Evolutionary conservation across 1,140 invertebrate genomes (phyloP), one percentile per base, ranked within the genome.

Genomic region (Drosophila eugracilis): DNA sequence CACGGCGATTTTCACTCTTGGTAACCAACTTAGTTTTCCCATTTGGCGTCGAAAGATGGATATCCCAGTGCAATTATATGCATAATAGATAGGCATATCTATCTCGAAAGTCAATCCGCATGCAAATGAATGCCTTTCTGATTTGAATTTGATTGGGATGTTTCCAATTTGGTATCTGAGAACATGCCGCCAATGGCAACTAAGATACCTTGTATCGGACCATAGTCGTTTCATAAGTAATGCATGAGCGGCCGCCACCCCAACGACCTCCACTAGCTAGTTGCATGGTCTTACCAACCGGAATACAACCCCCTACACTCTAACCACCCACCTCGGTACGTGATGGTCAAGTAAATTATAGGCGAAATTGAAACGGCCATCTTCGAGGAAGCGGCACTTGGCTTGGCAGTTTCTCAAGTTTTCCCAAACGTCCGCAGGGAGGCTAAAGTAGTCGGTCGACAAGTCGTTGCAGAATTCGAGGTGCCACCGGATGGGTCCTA

Each of bases 321-420:
- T 37, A 30, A 30, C 28, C 6, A 10, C 28, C 37, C 42, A 19
- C 36, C 22, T 21, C 48, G 63, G 50, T 77, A 86, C 81, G 81
- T 86, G 81, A 72, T 66, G 83, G 57, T 80, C 83, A 81, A 75
- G 63, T 88, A 88, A 86, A 81, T 88, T 86, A 86, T 86, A 74
- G 81, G 58, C 58, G 32, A 85, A 76, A 85, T 55, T 30, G 47
- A 28, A 62, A 83, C 67, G 60, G 57, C 57, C 63, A 42, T 72
- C 52, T 59, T 65, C 48, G 48, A 54, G 54, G 24, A 24, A 24
- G 42, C 21, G 42, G 42, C 42, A 3, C 12, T 15, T 26, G 42
- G 22, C 21, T 4, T 3, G 19, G 12, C 12, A 52, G 45, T 28
- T 36, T 58, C 21, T 17, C 55, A 58, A 58, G 30, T 39, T 45